Evolutionary conservation across 2,888 invertebrate species (phyloP).

Genomic region (Arrhopalites spinosus): DNA sequence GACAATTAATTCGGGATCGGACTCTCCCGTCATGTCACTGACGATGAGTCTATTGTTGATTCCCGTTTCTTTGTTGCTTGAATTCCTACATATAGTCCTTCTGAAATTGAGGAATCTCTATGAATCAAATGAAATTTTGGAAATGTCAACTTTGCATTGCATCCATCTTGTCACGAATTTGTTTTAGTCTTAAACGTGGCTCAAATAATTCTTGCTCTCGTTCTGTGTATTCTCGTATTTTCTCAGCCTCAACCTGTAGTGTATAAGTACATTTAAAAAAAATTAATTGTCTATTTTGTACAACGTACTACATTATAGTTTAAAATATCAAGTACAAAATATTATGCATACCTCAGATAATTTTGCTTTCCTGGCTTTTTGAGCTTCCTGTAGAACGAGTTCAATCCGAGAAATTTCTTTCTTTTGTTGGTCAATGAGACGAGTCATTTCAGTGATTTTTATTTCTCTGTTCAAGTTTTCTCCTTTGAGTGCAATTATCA

Average conservation of each 20-base stretch:
- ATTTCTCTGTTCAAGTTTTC: conserved; percentile 51
- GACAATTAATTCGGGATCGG: conserved; percentile 50
- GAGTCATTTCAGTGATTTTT: conserved; percentile 42
- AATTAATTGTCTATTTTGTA: not conserved
- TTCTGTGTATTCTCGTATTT: conserved; percentile 48
- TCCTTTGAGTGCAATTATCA: conserved; percentile 47
- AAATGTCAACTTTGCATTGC: conserved; percentile 50
- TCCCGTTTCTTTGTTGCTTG: conserved; percentile 36
- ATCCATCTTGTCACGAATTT: conserved; percentile 55
- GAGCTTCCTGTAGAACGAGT: conserved; percentile 43
- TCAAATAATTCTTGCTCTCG: conserved; percentile 53
- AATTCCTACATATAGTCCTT: conserved; percentile 44
- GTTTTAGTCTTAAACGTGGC: conserved; percentile 48
- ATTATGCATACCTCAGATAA: conserved; percentile 44
- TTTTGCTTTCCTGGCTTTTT: conserved; percentile 47
- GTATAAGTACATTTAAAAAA: not conserved
- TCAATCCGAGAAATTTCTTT: conserved; percentile 46
- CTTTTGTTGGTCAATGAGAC: conserved; percentile 41
- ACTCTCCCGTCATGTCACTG: conserved; percentile 52
- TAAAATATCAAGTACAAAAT: too few species aligned
- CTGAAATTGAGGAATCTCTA: conserved; percentile 52
- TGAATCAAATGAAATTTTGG: conserved; percentile 56
- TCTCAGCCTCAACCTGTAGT: conserved; percentile 50
- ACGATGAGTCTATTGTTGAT: conserved; percentile 45
- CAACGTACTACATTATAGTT: not conserved